phyloP scores from a whole-genome alignment of 2,113 vertebrate genomes.

The Hirundichthys speculiger region DNA sequence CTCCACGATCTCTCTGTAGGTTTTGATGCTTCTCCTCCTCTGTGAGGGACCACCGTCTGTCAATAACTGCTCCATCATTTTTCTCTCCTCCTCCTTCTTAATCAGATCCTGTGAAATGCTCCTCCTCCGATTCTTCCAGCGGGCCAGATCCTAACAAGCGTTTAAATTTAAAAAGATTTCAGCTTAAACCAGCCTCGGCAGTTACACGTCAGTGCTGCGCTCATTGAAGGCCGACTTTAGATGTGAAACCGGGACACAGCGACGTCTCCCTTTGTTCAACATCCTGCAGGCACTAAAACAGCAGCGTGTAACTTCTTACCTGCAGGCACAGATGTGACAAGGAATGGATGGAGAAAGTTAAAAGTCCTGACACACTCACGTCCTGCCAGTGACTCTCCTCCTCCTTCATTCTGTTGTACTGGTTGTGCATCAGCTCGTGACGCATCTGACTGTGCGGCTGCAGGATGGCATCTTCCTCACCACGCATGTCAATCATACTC shows the following conservation, averaged over 20 bases:
- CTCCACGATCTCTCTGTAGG: conserved; percentile 96
- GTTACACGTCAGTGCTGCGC: neutral
- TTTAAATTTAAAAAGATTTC: too few relatives aligned
- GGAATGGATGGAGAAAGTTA: neutral
- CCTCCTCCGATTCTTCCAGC: conserved; percentile 94
- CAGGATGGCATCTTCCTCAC: conserved; percentile 84
- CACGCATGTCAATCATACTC: conserved; percentile 97
- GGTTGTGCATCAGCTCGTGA: conserved; percentile 90
- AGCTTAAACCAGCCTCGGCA: too few relatives aligned
- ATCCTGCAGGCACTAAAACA: too few relatives aligned
- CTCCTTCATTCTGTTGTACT: conserved; percentile 91
- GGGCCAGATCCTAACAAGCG: conserved; percentile 88
- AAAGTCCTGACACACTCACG: conserved; percentile 80
- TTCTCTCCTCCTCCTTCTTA: conserved; percentile 97
- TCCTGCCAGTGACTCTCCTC: conserved; percentile 97
- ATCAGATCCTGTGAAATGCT: conserved; percentile 96
- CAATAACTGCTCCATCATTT: conserved; percentile 92
- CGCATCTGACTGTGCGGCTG: conserved; percentile 92
- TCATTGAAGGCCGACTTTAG: neutral
- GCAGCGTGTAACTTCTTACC: too few relatives aligned
- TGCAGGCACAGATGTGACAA: neutral
- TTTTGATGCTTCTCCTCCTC: conserved; percentile 96
- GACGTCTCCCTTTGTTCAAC: neutral
- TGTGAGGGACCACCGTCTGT: conserved; percentile 74
- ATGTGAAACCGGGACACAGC: neutral